Base-by-base conservation (phyloP, 2,797 vertebrate genomes). In the Sebastes jordani region DNA sequence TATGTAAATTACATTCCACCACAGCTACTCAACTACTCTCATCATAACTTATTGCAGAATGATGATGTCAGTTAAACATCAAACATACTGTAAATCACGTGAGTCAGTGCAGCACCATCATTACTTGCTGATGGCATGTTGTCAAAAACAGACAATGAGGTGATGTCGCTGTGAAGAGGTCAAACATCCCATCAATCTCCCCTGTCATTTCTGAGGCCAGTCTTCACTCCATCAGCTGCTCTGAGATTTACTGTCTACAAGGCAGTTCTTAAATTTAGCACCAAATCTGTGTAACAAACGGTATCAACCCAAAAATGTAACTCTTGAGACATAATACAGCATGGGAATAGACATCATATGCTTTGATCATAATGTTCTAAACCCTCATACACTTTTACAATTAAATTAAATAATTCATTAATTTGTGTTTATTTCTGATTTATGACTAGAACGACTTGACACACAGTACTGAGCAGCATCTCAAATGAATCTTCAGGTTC, bases 151-250 rank as follows among this genome's bases (percentile, higher is more conserved):
- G 25, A 74, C 9, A 60, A 30, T 74, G 76, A 85, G 63, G 60
- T 70, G 52, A 82, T 72, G 77, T 52, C 66, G 23, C 42, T 67
- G 71, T 76, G 60, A 76, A 62, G 36, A 56, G 54, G 76, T 42
- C 68, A 81, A 77, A 77, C 71, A 80, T 80, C 46, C 30, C 22
- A 72, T 72, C 71, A 46, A 18, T 22, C 25, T 49, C 13, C 72
- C 27, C 80, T 71, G 73, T 86, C 65, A 83, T 83, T 82, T 83
- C n/a, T 11, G 62, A 59, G 25, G 1, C 10, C 65, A 34, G 69
- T 69, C 81, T 61, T 72, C 52, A 18, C 60, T 25, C n/a, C 34
- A 55, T 73, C 72, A 63, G 49, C 59, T 52, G 63, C 7, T 84
- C 23, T 16, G 62, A 73, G 25, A 74, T 72, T 32, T 55, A 72